A percentile compares a stretch with the other conserved stretches of the same genome.
phyloP scores from a whole-genome alignment of 1,140 invertebrate species.

The Drosophila obscura region DNA sequence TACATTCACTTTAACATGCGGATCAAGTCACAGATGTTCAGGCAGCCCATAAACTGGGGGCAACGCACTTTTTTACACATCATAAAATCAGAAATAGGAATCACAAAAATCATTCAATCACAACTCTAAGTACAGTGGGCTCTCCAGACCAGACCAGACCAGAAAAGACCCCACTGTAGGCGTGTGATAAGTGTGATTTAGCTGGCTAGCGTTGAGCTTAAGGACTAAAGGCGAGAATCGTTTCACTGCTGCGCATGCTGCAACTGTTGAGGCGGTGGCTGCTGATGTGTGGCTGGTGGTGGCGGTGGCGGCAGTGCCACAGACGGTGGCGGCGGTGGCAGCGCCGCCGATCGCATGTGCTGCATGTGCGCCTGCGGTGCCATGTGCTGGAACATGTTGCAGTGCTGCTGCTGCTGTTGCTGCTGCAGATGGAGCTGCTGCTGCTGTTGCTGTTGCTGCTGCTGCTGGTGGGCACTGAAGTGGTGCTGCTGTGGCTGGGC shows the following conservation, averaged over 20 bases:
- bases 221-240: conserved; percentile 42
- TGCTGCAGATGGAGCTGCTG: conserved; percentile 56
- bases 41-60: no score
- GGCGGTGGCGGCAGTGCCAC: conserved; percentile 50
- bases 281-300: conserved; percentile 67
- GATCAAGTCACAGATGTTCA: no score
- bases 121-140: conserved; percentile 31
- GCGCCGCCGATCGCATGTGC: conserved; percentile 65
- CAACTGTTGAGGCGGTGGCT: conserved; percentile 57
- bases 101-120: conserved; percentile 15
- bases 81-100: not conserved
- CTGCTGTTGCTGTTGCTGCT: conserved; percentile 64
- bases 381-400: conserved; percentile 83
- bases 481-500: conserved; percentile 73
- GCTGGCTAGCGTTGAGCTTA: conserved; percentile 54
- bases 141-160: no score
- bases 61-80: no score
- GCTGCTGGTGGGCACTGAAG: conserved; percentile 64
- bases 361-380: conserved; percentile 78
- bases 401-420: conserved; percentile 75
- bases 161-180: not conserved
- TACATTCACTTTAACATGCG: no score
- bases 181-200: conserved; percentile 35
- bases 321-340: conserved; percentile 56
- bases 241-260: conserved; percentile 55